Evolutionary conservation across 2,113 vertebrate genomes (phyloP), one percentile per base, ranked within the genome.

Genomic region (Xerus inauris): DNA sequence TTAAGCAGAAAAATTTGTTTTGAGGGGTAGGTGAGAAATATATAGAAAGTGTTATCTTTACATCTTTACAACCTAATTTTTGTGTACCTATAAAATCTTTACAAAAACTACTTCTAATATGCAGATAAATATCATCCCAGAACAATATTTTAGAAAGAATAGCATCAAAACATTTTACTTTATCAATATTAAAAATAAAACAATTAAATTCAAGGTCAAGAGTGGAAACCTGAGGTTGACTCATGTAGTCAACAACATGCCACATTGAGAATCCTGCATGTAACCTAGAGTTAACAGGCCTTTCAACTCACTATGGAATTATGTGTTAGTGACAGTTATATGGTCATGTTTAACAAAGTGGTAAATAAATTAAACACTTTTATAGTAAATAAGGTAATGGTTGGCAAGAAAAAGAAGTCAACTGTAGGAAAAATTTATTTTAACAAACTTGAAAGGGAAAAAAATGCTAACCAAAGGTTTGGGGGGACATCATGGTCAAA

Each of bases 241-340:
- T 7, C 13, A 71, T 5, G 57, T 64, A 77, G 2, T 76, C 49
- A 91, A 59, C 11, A 72, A 59, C 11, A 72, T 20, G 14, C 20
- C 54, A 57, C 7, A 47, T 13, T n/a, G 71, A 5, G 8, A 79
- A n/a, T 72, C 73, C 76, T 49, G 24, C 13, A 9, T 87, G 47
- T 1, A 77, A 62, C 20, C 89, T 65, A 49, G 22, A 57, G 2
- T 62, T 26, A 76, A 81, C 3, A 76, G 45, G 30, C 16, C 47
- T 83, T 87, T 75, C 3, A 82, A 13, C 42, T 54, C 57, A 65
- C 2, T n/a, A 57, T 76, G 38, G 5, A 90, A 73, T 73, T 82
- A 28, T n/a, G 93, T 93, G 26, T 49, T 92, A 89, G 12, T 84
- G 45, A 88, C 54, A 90, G 84, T 88, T 69, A 67, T 28, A 47